Base-by-base conservation (phyloP, 2,113 vertebrate species). In the Elanus axillaris region DNA sequence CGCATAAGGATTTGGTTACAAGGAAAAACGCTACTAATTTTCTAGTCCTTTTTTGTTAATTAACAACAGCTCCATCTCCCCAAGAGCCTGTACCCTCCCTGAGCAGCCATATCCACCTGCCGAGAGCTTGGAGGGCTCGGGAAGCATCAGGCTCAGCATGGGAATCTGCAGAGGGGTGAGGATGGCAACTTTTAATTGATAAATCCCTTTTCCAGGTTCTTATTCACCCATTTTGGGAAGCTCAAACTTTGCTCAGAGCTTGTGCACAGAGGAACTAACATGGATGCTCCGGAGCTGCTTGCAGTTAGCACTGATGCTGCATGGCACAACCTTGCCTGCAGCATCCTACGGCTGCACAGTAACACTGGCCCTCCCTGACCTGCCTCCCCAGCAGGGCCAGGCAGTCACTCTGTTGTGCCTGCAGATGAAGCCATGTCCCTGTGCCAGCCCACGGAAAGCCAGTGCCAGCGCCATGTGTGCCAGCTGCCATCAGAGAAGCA, bases 41-140 rank as follows among this genome's bases (percentile, higher is more conserved):
- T 79, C 68, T 90, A 52, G 72, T 86, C 67, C 56, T 90, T 88
- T 88, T 93, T 81, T 81, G 86, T 93, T 94, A 95, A 97, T 92
- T 94, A 96, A 87, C 72, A 86, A 45, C 52, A 91, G 76, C 34
- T 89, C 58, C 79, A 29, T 72, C 68, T 84, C 60, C 48, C 34
- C 1, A 0, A 53, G 71, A 86, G 66, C 53, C 78, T 76, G 45
- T 0, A 0, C 32, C 42, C n/a, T 43, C 22, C 43, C 50, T 0
- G 5, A 10, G 73, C 31, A 81, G 47, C 21, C 52, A 1, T 7
- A 2, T 79, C 79, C 10, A 8, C 78, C 82, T 73, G 36, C 47
- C 1, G 1, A 67, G 63, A 88, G 55, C 55, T 63, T 5, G 0
- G 18, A 91, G 59, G 42, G 50, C 55, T 82, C 8, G 4, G 47